phyloP scores from a whole-genome alignment of 1,140 invertebrate genomes.

The Drosophila sproati region DNA sequence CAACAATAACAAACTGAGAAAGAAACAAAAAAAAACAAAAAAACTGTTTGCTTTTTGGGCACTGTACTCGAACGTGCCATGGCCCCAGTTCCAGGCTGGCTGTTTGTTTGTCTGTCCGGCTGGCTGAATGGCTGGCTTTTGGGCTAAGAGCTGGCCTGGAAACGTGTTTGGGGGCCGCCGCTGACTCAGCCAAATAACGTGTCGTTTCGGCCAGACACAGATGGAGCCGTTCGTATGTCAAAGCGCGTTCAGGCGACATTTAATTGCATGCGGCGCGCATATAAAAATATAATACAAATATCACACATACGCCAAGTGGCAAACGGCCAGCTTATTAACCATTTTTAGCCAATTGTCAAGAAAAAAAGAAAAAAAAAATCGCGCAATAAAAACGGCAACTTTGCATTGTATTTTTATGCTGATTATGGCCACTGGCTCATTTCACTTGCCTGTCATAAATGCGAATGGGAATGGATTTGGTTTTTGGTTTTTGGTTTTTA shows the following conservation, averaged over 20 bases:
- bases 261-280: slow-evolving; percentile 31
- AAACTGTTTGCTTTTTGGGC: slow-evolving; percentile 33
- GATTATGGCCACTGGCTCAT: slow-evolving; percentile 9
- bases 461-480: not conserved
- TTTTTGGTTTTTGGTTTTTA: not conserved
- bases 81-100: slow-evolving; percentile 52
- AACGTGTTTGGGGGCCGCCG: slow-evolving; percentile 63
- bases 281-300: slow-evolving; percentile 47
- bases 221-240: slow-evolving; percentile 20
- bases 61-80: slow-evolving; percentile 54
- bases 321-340: slow-evolving; percentile 58
- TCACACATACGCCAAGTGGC: slow-evolving; percentile 69
- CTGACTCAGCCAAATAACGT: slow-evolving; percentile 55
- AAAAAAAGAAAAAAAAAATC: not conserved
- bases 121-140: slow-evolving; percentile 17
- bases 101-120: not conserved
- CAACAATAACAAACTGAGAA: too few species aligned
- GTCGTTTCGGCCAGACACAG: slow-evolving; percentile 17
- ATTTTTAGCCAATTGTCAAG: slow-evolving; percentile 25
- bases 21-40: slow-evolving; percentile 6
- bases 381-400: not conserved
- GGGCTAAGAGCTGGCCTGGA: slow-evolving; percentile 57
- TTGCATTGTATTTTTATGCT: slow-evolving; percentile 20
- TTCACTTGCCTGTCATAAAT: slow-evolving; percentile 12
- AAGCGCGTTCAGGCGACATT: slow-evolving; percentile 38